These are phyloP conservation scores for Amazona guildingii DNA, from an alignment of 2,113 vertebrate genomes.

Conservation along the genomic window DNA sequence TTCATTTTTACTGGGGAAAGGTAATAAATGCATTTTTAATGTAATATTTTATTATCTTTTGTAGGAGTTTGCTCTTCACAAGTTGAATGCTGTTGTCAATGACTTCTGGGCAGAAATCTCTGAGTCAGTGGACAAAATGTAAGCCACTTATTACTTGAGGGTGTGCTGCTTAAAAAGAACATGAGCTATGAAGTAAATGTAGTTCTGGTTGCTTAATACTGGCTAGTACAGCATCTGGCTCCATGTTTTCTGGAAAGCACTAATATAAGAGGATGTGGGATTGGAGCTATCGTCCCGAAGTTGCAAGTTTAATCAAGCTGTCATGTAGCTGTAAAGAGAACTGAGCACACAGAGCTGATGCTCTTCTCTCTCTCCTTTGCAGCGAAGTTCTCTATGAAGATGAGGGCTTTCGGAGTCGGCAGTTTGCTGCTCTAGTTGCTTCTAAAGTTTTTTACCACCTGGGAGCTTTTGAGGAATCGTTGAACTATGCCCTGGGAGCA, in stretches of 20 bases:
- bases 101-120: conserved; percentile 99
- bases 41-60: conserved; percentile 44
- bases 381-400: conserved; percentile 99
- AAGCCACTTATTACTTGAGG: conserved; percentile 53
- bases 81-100: conserved; percentile 94
- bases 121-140: conserved; percentile 99
- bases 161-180: neutral
- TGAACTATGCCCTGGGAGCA: conserved; percentile 97
- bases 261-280: neutral
- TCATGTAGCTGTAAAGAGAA: neutral
- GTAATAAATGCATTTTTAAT: neutral
- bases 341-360: neutral
- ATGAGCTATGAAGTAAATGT: neutral
- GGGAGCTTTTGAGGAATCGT: conserved; percentile 96
- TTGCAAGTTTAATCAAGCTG: neutral
- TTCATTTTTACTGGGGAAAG: neutral
- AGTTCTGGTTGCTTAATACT: neutral
- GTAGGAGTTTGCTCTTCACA: conserved; percentile 97
- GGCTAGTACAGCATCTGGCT: neutral
- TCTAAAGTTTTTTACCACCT: conserved; percentile 99
- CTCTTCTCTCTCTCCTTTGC: conserved; percentile 11
- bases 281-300: neutral
- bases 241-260: neutral
- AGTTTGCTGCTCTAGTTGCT: conserved; percentile 96
- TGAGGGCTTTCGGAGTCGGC: conserved; percentile 92